A percentile compares a stretch with the other conserved stretches of the same genome.
phyloP scores from a whole-genome alignment of 1,140 invertebrate genomes.

The Cardiocondyla obscurior region DNA sequence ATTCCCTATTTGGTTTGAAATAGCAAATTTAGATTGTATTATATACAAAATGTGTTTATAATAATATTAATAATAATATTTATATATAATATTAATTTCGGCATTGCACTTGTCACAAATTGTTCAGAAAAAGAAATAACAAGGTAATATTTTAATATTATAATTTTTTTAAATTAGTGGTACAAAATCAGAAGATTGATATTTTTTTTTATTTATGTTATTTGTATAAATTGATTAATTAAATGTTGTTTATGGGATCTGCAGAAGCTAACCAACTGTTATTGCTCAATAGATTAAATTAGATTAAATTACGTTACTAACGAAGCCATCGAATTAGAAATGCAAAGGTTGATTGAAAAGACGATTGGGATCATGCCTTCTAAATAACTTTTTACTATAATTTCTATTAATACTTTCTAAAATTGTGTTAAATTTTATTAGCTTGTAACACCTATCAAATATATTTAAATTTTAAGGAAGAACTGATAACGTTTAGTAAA shows the following conservation, averaged over 20 bases:
- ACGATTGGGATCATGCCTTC: background rate
- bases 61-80: too few species aligned
- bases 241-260: background rate
- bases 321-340: conserved; percentile 24
- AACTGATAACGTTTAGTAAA: too few species aligned
- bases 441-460: too few species aligned
- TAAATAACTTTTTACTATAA: too few species aligned
- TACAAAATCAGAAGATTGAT: background rate
- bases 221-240: background rate
- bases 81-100: background rate
- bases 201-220: background rate
- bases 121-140: background rate
- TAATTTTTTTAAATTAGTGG: too few species aligned
- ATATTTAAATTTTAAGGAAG: too few species aligned
- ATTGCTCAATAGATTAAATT: conserved; percentile 19
- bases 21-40: too few species aligned
- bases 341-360: conserved; percentile 15
- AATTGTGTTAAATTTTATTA: too few species aligned
- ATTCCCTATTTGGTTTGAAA: background rate
- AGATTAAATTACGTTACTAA: conserved; percentile 23
- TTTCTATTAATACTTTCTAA: too few species aligned
- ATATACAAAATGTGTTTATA: background rate
- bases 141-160: background rate
- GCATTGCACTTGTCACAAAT: background rate
- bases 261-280: conserved; percentile 18